These are phyloP conservation scores for Polyommatus iphigenia DNA, from an alignment of 2,888 invertebrate species.

Conservation along the genomic window DNA sequence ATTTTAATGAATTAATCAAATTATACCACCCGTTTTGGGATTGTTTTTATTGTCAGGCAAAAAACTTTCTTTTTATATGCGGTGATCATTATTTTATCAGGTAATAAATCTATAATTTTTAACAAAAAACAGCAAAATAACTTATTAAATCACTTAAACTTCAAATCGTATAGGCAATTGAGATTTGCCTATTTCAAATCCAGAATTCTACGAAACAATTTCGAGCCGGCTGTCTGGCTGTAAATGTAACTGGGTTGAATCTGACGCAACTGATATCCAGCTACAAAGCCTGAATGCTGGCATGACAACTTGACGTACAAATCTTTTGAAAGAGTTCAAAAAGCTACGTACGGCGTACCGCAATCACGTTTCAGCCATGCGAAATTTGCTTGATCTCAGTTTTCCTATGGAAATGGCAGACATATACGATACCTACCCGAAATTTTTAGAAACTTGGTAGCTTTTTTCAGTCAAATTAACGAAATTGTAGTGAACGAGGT, in stretches of 20 bases:
- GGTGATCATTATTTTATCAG: no score
- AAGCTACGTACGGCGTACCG: neutral
- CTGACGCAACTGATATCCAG: neutral
- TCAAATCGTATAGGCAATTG: neutral
- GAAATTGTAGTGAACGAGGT: no score
- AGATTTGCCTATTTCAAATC: neutral
- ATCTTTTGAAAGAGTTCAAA: slow-evolving; percentile 11
- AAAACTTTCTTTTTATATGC: no score
- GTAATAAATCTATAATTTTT: no score
- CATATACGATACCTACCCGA: no score
- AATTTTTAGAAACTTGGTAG: no score
- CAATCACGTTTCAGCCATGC: neutral
- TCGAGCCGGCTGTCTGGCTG: neutral
- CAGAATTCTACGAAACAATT: neutral
- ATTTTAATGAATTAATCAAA: no score
- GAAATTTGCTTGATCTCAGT: neutral
- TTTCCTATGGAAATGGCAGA: neutral
- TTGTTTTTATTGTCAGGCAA: no score
- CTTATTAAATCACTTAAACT: no score
- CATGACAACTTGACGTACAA: neutral
- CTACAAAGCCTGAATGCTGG: slow-evolving; percentile 4
- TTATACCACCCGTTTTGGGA: no score
- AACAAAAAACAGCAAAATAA: no score
- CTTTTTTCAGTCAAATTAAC: no score
- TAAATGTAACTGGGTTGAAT: slow-evolving; percentile 1